phyloP scores from a whole-genome alignment of 2,797 vertebrate genomes.

The Acrossocheilus fasciatus region DNA sequence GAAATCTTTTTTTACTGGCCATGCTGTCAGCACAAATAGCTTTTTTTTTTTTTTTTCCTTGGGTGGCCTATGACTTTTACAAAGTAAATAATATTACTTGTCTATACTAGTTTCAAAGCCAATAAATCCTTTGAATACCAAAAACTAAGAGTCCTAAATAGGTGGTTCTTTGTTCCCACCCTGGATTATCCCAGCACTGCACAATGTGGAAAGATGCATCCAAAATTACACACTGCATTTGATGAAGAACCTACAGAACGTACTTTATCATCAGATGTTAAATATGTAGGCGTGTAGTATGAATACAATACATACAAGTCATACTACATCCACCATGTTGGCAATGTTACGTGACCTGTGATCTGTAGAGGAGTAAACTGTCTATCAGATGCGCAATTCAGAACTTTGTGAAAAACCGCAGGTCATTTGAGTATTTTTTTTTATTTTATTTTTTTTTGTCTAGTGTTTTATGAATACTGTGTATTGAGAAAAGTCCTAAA shows the following conservation, averaged over 20 bases:
- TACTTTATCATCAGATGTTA: background rate
- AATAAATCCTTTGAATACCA: background rate
- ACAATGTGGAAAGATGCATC: background rate
- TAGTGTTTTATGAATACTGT: background rate
- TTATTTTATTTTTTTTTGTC: background rate
- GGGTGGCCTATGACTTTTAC: conserved; percentile 11
- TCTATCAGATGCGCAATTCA: background rate
- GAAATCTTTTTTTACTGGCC: background rate
- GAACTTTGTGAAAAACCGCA: background rate
- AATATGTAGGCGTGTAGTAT: background rate
- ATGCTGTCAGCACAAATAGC: background rate
- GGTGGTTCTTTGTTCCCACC: background rate
- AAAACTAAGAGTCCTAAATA: background rate
- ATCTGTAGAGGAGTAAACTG: background rate
- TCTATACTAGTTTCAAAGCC: background rate
- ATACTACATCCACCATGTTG: background rate
- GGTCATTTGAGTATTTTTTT: background rate
- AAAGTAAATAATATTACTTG: background rate
- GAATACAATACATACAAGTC: background rate
- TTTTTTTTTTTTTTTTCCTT: conserved; percentile 17
- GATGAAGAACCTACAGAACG: background rate
- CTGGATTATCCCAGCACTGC: conserved; percentile 5
- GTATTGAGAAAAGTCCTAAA: background rate
- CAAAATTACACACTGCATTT: background rate
- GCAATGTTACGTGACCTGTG: background rate